phyloP scores from a whole-genome alignment of 2,797 vertebrate species.

The Gambelia wislizenii region DNA sequence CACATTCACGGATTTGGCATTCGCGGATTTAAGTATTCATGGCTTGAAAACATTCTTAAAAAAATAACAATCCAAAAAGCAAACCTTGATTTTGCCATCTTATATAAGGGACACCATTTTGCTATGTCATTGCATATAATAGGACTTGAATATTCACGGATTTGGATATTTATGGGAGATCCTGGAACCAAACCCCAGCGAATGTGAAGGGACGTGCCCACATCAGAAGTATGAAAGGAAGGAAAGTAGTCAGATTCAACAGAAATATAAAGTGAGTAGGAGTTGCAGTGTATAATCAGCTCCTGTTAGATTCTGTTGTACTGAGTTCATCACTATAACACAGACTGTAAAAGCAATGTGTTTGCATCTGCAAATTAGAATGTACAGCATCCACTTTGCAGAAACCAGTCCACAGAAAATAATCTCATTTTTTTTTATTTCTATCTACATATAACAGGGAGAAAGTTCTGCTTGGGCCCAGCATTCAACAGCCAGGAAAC shows the following conservation, averaged over 20 bases:
- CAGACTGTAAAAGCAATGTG: neutral
- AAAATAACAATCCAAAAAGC: too few relatives aligned
- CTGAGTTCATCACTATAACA: neutral
- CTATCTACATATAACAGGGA: neutral
- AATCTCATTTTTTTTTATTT: neutral
- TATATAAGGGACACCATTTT: too few relatives aligned
- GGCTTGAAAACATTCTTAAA: too few relatives aligned
- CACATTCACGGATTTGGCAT: too few relatives aligned
- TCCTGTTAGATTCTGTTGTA: neutral
- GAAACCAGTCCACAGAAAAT: neutral
- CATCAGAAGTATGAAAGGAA: neutral
- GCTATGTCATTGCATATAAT: too few relatives aligned
- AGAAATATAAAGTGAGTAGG: neutral
- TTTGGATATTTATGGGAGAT: too few relatives aligned
- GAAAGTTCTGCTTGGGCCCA: neutral
- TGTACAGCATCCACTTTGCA: neutral
- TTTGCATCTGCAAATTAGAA: neutral
- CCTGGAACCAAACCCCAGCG: too few relatives aligned
- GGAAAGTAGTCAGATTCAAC: neutral
- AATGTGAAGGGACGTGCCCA: too few relatives aligned
- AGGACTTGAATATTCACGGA: too few relatives aligned
- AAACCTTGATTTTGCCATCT: too few relatives aligned
- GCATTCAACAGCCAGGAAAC: constrained; percentile 2
- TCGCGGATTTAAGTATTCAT: too few relatives aligned
- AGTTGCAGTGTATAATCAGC: neutral